Evolutionary conservation across 2,797 vertebrate genomes (phyloP), one percentile per base, ranked within the genome.

Genomic region (Clarias platycephalus): DNA sequence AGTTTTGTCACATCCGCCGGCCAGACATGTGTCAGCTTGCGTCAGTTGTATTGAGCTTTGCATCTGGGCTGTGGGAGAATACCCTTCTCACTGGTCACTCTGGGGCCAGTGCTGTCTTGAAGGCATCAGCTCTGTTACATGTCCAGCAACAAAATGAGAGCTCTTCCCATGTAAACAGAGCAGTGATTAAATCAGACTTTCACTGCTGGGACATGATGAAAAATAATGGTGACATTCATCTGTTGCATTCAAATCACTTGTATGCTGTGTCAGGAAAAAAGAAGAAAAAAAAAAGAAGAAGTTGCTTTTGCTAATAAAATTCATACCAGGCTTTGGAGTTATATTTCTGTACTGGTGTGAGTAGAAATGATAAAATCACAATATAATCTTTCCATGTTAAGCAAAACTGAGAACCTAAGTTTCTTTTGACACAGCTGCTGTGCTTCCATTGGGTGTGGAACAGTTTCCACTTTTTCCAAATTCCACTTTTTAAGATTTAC

Each of bases 391-490:
- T 44, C 62, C 5, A 49, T 90, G 81, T 86, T 71, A 53, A 49
- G 88, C 67, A 76, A 76, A 81, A 64, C 63, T 18, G 20, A 40
- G 86, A 91, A 93, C 89, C 88, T 84, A 91, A 90, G 92, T 93
- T 87, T 89, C 58, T 89, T 87, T 77, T 87, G 87, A 91, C 88
- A 86, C 90, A 91, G 91, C 90, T 91, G 91, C 89, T 83, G n/a
- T 55, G 71, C 31, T 55, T 62, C 76, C 13, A 2, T 28, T 53
- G 44, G 20, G 18, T 55, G 44, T 13, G 58, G 6, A 26, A 78
- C 49, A 60, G 28, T 76, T 81, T 77, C 31, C 63, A 80, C 53
- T 68, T 75, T 49, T 49, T 49, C 12, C 49, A 49, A 49, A 49
- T 49, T 49, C 49, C 12, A 49, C 49, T 49, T 49, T 49, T 85